Percentiles rank a stretch among this genome's conserved stretches.
phyloP scores from a whole-genome alignment of 1,140 invertebrate species.

The Aplysia californica region DNA sequence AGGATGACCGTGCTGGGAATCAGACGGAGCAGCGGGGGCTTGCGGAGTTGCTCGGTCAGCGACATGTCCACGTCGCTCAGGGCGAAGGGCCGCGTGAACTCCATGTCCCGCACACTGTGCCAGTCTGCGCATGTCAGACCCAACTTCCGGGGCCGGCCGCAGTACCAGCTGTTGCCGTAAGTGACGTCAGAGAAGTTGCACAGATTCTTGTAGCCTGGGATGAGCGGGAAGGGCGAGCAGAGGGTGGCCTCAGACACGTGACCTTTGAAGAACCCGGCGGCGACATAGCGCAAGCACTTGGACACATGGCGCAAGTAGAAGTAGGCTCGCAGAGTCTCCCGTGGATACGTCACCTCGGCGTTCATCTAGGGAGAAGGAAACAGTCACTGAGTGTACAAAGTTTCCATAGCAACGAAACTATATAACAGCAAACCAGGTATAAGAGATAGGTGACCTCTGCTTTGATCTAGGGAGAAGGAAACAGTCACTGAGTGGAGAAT shows the following conservation, averaged over 20 bases:
- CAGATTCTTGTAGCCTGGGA: conserved; percentile 27
- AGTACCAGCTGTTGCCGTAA: conserved; percentile 33
- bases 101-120: neutral
- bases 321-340: neutral
- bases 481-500: no score
- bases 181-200: conserved; percentile 36
- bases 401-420: no score
- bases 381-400: no score
- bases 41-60: no score
- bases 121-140: conserved; percentile 15
- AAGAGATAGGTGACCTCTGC: no score
- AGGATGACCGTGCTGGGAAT: neutral
- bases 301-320: neutral
- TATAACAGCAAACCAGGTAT: no score
- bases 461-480: neutral
- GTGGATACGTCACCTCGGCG: neutral
- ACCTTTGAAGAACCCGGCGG: neutral
- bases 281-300: neutral
- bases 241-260: conserved; percentile 24
- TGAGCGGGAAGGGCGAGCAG: conserved; percentile 21
- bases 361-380: neutral
- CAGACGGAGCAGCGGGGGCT: neutral
- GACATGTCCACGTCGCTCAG: no score
- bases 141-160: conserved; percentile 28
- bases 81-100: neutral